A percentile compares a stretch with the other conserved stretches of the same genome.
These are phyloP conservation scores for Rhagoletis zephyria DNA, from an alignment of 1,140 invertebrate species.

Conservation along the genomic window DNA sequence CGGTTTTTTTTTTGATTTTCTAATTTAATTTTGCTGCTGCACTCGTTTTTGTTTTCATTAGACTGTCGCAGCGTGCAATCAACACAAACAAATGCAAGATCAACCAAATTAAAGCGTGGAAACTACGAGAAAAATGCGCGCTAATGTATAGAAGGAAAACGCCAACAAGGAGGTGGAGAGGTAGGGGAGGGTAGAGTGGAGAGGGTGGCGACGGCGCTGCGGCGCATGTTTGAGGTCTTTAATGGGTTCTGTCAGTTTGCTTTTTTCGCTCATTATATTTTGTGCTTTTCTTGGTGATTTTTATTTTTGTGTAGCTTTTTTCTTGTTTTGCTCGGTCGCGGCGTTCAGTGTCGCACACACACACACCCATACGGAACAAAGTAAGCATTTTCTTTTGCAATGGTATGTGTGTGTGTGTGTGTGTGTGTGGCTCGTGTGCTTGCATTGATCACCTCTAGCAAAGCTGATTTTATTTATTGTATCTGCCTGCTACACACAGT, in stretches of 20 bases:
- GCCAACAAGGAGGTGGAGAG: not conserved
- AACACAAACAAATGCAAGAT: not conserved
- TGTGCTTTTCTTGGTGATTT: not conserved
- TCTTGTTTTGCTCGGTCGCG: not conserved
- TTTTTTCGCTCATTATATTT: slow-evolving; percentile 17
- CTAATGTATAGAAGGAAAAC: not conserved
- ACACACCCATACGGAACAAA: no score
- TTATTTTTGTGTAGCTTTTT: not conserved
- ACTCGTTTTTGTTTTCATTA: slow-evolving; percentile 18
- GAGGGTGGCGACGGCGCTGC: not conserved
- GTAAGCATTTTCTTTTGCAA: no score
- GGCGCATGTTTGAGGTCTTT: slow-evolving; percentile 27
- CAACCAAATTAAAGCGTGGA: slow-evolving; percentile 34
- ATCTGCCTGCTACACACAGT: not conserved
- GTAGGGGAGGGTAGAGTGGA: not conserved
- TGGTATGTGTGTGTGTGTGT: not conserved
- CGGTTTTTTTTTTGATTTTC: no score
- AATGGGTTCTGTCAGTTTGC: slow-evolving; percentile 33
- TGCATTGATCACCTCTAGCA: slow-evolving; percentile 38
- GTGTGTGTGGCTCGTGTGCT: no score
- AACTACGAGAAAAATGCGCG: slow-evolving; percentile 40
- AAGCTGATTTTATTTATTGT: slow-evolving; percentile 48
- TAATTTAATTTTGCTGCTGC: no score
- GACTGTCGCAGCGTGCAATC: slow-evolving; percentile 28
- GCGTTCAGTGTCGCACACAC: slow-evolving; percentile 7